phyloP scores from a whole-genome alignment of 2,113 vertebrate species.

The Camarhynchus parvulus region DNA sequence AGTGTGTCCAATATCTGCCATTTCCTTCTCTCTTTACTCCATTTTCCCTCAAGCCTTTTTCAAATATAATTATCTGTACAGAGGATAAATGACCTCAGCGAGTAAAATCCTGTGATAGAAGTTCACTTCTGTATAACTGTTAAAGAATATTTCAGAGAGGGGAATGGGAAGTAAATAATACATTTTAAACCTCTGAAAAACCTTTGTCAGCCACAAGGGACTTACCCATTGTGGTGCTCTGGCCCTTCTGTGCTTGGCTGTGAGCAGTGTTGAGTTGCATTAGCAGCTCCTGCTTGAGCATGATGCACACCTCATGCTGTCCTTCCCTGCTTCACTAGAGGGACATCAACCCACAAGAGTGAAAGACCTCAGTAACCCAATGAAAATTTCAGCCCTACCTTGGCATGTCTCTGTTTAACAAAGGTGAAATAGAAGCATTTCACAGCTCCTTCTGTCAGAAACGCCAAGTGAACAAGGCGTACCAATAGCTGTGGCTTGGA shows the following conservation, averaged over 20 bases:
- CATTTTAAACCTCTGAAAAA: background rate
- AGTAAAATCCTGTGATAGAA: background rate
- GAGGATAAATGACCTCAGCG: background rate
- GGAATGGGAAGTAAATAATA: background rate
- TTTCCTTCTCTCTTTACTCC: background rate
- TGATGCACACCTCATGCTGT: background rate
- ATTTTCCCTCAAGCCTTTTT: background rate
- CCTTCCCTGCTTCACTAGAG: background rate
- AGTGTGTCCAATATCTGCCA: background rate
- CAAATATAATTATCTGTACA: background rate
- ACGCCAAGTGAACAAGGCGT: background rate
- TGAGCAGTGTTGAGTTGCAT: background rate
- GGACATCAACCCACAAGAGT: background rate
- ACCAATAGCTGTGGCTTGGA: background rate
- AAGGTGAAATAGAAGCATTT: background rate
- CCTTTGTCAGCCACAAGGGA: background rate
- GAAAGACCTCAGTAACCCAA: accelerated
- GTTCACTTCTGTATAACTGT: background rate
- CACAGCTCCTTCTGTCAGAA: background rate
- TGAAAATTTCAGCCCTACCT: background rate
- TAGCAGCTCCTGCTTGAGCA: background rate
- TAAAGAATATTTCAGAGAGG: background rate
- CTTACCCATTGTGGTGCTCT: background rate
- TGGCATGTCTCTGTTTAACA: background rate
- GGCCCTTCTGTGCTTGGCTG: background rate